phyloP scores from a whole-genome alignment of 92 coral and sea anemone genomes.

The Zoanthus gigantus region DNA sequence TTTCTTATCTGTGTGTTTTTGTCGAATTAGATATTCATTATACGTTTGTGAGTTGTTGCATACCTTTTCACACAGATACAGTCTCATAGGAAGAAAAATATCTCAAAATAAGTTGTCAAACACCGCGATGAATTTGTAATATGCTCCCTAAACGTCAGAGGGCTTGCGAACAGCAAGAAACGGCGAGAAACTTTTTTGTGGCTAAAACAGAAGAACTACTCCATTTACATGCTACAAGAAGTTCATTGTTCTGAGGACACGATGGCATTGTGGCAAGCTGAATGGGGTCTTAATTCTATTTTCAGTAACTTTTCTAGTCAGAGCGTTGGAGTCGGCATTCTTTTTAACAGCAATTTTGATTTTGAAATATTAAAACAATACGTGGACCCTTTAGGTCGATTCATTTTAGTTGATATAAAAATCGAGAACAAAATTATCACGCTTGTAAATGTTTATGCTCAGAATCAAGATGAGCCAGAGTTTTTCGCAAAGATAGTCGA shows the following conservation, averaged over 20 bases:
- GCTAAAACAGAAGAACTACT: conserved; percentile 10
- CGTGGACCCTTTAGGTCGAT: conserved; percentile 25
- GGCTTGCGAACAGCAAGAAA: conserved; percentile 5
- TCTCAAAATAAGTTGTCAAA: too few relatives aligned
- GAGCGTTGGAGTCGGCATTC: conserved; percentile 11
- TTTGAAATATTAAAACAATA: conserved; percentile 34
- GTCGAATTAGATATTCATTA: conserved; percentile 17
- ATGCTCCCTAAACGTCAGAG: conserved; percentile 2
- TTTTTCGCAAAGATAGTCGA: conserved; percentile 32
- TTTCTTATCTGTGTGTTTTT: conserved; percentile 33
- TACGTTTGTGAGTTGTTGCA: conserved; percentile 32
- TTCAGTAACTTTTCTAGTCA: background rate
- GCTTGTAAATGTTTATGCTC: conserved; percentile 33
- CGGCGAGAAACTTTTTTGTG: conserved; percentile 1
- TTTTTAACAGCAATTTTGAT: background rate
- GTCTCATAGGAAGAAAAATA: conserved; percentile 36
- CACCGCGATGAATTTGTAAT: too few relatives aligned
- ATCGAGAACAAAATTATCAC: conserved; percentile 27
- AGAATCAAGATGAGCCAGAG: conserved; percentile 30
- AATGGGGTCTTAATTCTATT: conserved; percentile 17
- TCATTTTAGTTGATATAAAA: conserved; percentile 26
- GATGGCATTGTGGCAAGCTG: conserved; percentile 8
- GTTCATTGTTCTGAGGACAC: conserved; percentile 24
- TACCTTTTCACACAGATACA: conserved; percentile 35
- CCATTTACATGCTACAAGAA: conserved; percentile 19